phyloP scores from a whole-genome alignment of 2,797 vertebrate genomes.

The Chaetodon trifasciatus region DNA sequence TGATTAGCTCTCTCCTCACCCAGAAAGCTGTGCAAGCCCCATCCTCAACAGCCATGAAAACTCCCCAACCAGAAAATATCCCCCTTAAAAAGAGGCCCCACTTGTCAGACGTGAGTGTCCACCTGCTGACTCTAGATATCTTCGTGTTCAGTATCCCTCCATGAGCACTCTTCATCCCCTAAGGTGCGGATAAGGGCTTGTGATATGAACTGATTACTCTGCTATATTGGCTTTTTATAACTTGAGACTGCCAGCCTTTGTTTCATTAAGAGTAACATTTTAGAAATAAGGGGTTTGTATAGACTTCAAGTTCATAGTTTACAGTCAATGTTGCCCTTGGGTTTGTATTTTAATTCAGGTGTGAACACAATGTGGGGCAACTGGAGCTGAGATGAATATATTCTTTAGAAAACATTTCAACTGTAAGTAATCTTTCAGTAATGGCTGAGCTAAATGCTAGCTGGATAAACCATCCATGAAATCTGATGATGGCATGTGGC shows the following conservation, averaged over 20 bases:
- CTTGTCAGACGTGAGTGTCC: constrained; percentile 68
- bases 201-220: constrained; percentile 48
- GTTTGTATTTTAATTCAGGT: constrained; percentile 11
- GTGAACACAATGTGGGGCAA: not conserved
- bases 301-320: not conserved
- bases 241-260: constrained; percentile 4
- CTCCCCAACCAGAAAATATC: constrained; percentile 76
- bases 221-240: constrained; percentile 36
- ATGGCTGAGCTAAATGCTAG: constrained; percentile 61
- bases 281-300: not conserved
- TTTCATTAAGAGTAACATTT: constrained; percentile 4
- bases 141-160: constrained; percentile 34
- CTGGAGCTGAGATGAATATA: constrained; percentile 15
- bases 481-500: constrained; percentile 57
- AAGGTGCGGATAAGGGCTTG: constrained; percentile 32
- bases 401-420: constrained; percentile 42
- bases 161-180: constrained; percentile 31
- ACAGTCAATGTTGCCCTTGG: not conserved
- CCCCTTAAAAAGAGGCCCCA: constrained; percentile 62
- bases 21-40: constrained; percentile 57
- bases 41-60: constrained; percentile 70
- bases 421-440: constrained; percentile 40
- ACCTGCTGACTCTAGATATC: constrained; percentile 75
- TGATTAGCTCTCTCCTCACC: constrained; percentile 77
- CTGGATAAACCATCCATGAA: constrained; percentile 72